Conservation (phyloP, 2,113 vertebrate genomes). For the Tachysurus vachellii region DNA sequence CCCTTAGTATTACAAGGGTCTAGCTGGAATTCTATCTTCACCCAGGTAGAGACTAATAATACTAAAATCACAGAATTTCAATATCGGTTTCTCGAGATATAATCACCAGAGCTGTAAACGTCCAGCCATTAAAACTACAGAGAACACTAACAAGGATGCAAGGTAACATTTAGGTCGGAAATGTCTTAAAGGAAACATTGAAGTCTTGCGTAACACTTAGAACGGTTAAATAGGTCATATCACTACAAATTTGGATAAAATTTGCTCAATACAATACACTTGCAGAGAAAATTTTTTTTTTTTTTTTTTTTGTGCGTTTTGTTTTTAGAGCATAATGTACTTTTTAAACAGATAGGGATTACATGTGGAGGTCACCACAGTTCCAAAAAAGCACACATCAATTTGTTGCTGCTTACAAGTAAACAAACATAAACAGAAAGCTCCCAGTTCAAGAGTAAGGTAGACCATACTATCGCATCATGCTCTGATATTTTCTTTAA, state of each 20-base stretch:
- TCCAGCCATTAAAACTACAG: slow-evolving; percentile 71
- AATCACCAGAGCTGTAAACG: slow-evolving; percentile 72
- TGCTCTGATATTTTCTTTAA: slow-evolving; percentile 58
- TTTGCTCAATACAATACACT: slow-evolving; percentile 78
- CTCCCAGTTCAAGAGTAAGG: slow-evolving; percentile 64
- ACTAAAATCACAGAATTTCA: slow-evolving; percentile 58
- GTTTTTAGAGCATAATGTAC: slow-evolving; percentile 59
- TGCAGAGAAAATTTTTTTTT: slow-evolving; percentile 76
- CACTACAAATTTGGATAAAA: slow-evolving; percentile 75
- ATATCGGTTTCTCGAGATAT: slow-evolving; percentile 72
- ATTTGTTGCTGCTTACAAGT: slow-evolving; percentile 67
- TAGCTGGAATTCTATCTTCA: background rate
- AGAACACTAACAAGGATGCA: slow-evolving; percentile 73
- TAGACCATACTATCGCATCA: slow-evolving; percentile 70
- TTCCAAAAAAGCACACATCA: slow-evolving; percentile 79
- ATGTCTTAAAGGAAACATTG: slow-evolving; percentile 74
- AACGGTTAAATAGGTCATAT: slow-evolving; percentile 65
- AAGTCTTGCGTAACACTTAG: slow-evolving; percentile 65
- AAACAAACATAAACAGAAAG: slow-evolving; percentile 70
- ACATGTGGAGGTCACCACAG: slow-evolving; percentile 76
- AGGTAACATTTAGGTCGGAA: slow-evolving; percentile 68
- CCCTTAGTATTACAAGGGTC: background rate
- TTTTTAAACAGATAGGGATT: slow-evolving; percentile 68
- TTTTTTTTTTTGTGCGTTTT: slow-evolving; percentile 57
- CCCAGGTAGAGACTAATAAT: slow-evolving; percentile 20